Conservation (phyloP, 2,113 vertebrate genomes). For the Elaphurus davidianus region DNA sequence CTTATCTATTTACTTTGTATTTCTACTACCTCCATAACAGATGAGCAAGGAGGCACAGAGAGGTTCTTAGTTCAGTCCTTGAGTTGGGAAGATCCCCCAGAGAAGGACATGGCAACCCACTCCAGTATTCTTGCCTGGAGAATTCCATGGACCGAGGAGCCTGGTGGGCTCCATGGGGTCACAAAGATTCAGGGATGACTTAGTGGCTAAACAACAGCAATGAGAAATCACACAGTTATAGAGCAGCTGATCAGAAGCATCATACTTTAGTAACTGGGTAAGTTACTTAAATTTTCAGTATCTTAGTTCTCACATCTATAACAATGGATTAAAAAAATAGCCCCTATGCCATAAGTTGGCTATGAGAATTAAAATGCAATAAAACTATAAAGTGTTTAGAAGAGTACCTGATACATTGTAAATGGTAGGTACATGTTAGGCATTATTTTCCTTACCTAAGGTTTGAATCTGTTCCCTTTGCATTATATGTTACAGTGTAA, state of each 20-base stretch:
- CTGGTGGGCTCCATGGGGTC: background rate
- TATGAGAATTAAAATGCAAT: slow-evolving; percentile 17
- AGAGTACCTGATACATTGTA: background rate
- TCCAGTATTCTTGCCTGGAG: background rate
- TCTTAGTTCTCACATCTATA: background rate
- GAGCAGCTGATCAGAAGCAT: background rate
- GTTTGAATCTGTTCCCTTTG: background rate
- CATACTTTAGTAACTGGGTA: background rate
- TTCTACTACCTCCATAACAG: background rate
- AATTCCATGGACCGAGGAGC: background rate
- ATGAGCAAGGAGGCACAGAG: background rate
- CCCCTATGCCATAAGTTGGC: background rate
- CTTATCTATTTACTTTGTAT: background rate
- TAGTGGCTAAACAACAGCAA: background rate
- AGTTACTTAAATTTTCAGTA: background rate
- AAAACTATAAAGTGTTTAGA: background rate
- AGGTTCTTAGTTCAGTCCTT: background rate
- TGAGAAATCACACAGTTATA: background rate
- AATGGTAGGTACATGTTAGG: background rate
- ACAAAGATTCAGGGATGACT: background rate
- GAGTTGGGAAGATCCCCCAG: background rate
- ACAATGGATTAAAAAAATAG: background rate
- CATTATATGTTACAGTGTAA: background rate
- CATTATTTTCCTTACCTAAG: background rate
- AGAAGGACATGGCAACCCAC: background rate